Base-by-base conservation (phyloP, 2,113 vertebrate genomes). In the Cyanoramphus novaezelandiae region DNA sequence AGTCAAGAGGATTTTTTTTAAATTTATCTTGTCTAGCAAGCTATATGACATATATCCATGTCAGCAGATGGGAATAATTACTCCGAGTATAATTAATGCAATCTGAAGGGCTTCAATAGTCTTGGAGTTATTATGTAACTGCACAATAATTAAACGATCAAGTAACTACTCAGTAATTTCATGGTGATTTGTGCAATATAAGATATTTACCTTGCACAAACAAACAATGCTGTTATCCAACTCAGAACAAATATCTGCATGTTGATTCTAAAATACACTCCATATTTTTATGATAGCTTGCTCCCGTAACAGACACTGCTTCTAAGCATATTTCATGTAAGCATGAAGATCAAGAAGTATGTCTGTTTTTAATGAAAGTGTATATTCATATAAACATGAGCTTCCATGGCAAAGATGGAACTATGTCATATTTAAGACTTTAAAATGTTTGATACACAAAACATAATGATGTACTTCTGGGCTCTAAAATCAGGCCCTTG, bases 91-190 rank as follows among this genome's bases (percentile, higher is more conserved):
- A 97, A 97, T 97, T 97, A 97, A 97, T 93, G 94, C 87, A 96
- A 97, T 97, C 87, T 96, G 94, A 97, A 96, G 85, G 87, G 89
- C 88, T 97, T 97, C 95, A 97, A 82, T 92, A 96, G 87, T 95
- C 79, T 41, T 94, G 89, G 74, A 97, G 91, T 93, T 97, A 95
- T 87, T 96, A 96, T 95, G 88, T 94, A 97, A 95, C 95, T 95
- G 84, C 79, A 95, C 72, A 94, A 94, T 97, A 95, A 96, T 95
- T 97, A 96, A 97, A 95, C 90, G 92, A 95, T 96, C 93, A 92
- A 97, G 92, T 90, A 93, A 96, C 94, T 96, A 79, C 95, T 95
- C 86, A 93, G 95, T 96, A 97, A 97, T 97, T 97, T 97, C 94
- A 94, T 96, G 94, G 90, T 97, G 95, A 97, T 97, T 97, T 96